Evolutionary conservation across 2,797 vertebrate species (phyloP), one percentile per base, ranked within the genome.

Genomic region (Pseudopleuronectes americanus): DNA sequence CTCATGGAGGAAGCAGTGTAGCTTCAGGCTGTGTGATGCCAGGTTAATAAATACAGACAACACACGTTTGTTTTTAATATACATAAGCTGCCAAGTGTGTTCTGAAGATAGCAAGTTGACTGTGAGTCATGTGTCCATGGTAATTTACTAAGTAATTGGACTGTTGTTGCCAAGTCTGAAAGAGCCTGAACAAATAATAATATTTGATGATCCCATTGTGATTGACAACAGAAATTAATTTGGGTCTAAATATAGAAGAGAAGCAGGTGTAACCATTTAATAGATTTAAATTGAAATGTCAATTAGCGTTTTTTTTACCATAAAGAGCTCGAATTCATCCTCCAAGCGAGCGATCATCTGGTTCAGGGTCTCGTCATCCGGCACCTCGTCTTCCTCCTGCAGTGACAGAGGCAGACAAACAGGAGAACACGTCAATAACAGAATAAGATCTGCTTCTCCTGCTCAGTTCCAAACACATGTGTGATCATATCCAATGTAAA

Each of bases 311-410:
- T 10, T 17, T 48, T 93, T 95, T 90, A 99, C 98, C 98, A 99
- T 99, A 59, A 97, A 99, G 73, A 97, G 95, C 83, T 99, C 98
- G 91, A 99, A 99, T 61, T 99, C 97, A 6, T 99, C 98, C 83
- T 99, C 98, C 53, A 91, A 94, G 26, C 98, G 96, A 22, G 98
- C 98, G 67, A 99, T 99, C 98, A 99, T 99, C 88, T 99, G 98
- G 92, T 99, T 99, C 55, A 99, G 93, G 5, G 98, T 99, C 91
- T 99, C 98, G 74, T 99, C 98, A 58, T 99, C 98, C 0, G 98
- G 98, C 22, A 99, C 97, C 91, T 99, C 98, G 66, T 99, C 97
- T 95, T 99, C 98, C 79, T 99, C 98, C 97, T 99, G 45, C 10
- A 71, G 55, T 59, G 14, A 72, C 43, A 79, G 33, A 24, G 17